A percentile compares a stretch with the other conserved stretches of the same genome.
Conservation (phyloP, 2,797 vertebrate species). For the Peromyscus melanophrys region DNA sequence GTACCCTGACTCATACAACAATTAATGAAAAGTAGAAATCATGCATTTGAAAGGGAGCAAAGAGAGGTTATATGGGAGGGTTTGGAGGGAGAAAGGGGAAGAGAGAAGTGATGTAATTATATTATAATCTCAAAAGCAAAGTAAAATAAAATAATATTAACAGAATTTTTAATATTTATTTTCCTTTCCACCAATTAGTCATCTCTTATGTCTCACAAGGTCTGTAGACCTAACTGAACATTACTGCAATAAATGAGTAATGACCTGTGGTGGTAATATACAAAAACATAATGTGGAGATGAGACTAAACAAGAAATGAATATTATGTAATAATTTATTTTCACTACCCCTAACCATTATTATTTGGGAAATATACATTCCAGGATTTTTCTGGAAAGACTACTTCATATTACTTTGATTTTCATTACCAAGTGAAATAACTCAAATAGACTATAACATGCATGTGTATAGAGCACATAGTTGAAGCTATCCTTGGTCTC, state of each 20-base stretch:
- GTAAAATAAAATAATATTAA: not conserved
- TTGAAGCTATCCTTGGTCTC: not conserved
- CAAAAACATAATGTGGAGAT: not conserved
- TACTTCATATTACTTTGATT: slow-evolving; percentile 37
- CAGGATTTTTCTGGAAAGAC: not conserved
- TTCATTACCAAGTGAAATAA: slow-evolving; percentile 28
- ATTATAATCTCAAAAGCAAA: not conserved
- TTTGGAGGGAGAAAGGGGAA: not conserved
- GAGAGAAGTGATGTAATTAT: not conserved
- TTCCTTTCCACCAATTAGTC: not conserved
- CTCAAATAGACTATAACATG: not conserved
- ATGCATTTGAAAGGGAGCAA: not conserved
- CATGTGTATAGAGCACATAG: not conserved
- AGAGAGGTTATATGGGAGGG: too few relatives aligned
- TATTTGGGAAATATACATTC: not conserved
- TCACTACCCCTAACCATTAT: not conserved
- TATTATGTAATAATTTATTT: not conserved
- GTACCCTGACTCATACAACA: not conserved
- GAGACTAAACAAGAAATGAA: not conserved
- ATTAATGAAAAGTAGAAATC: not conserved
- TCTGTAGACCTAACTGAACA: not conserved
- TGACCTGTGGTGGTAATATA: not conserved
- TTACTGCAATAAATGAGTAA: not conserved
- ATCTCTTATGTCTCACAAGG: not conserved
- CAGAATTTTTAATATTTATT: slow-evolving; percentile 8